Percentiles rank a stretch among this genome's conserved stretches.
Evolutionary conservation across 1,140 invertebrate species (phyloP).

Genomic region (Dendrolimus punctatus): DNA sequence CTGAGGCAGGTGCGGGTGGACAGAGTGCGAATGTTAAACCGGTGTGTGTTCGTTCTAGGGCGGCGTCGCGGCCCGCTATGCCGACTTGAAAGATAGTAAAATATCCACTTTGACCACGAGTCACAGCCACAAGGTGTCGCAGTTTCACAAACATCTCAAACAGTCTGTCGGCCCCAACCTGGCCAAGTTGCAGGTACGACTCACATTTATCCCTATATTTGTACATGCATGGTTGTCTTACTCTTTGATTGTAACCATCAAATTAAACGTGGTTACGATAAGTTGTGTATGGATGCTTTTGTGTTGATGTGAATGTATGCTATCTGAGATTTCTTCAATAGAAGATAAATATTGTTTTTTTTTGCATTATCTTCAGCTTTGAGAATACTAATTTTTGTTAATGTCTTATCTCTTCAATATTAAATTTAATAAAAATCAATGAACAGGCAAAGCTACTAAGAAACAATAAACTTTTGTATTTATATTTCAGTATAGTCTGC

Average conservation of each 20-base stretch:
- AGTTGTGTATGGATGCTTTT: too few species aligned
- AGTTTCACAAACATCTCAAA: slow-evolving; percentile 94
- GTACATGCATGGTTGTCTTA: slow-evolving; percentile 37
- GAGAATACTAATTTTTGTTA: too few species aligned
- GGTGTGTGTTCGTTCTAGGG: slow-evolving; percentile 74
- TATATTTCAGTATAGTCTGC: too few species aligned
- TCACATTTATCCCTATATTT: slow-evolving; percentile 23
- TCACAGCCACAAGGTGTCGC: slow-evolving; percentile 91
- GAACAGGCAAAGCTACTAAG: too few species aligned
- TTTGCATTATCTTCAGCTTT: too few species aligned
- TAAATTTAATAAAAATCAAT: too few species aligned
- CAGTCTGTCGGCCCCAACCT: slow-evolving; percentile 86
- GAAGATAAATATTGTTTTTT: too few species aligned
- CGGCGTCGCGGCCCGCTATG: slow-evolving; percentile 81
- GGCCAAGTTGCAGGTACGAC: slow-evolving; percentile 85
- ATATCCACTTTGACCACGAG: slow-evolving; percentile 84
- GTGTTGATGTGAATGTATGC: too few species aligned
- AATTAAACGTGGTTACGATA: background rate
- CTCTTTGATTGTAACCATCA: background rate
- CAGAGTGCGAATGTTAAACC: slow-evolving; percentile 20
- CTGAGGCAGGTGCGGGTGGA: slow-evolving; percentile 25
- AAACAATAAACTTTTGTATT: too few species aligned
- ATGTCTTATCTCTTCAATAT: too few species aligned
- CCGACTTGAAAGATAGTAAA: slow-evolving; percentile 91
- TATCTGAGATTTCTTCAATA: too few species aligned